These are phyloP conservation scores for Potamarius usumacintae DNA, from an alignment of 2,113 vertebrate species.

Conservation along the genomic window DNA sequence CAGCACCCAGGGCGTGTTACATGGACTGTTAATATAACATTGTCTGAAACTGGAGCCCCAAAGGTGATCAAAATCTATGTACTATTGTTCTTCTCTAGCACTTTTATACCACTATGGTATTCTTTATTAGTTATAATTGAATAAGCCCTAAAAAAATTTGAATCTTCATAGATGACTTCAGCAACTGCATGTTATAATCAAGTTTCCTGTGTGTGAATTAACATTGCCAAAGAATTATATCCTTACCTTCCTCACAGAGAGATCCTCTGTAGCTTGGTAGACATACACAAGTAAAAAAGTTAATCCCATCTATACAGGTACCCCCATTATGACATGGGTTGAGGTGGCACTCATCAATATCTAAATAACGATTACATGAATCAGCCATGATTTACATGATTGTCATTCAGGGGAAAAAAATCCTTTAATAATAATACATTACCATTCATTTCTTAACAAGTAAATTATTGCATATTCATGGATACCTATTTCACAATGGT, in stretches of 20 bases:
- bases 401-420: not conserved
- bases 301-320: slow-evolving; percentile 86
- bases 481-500: slow-evolving; percentile 88
- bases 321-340: slow-evolving; percentile 94
- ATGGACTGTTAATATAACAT: not conserved
- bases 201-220: not conserved
- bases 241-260: slow-evolving; percentile 90
- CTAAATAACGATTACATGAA: slow-evolving; percentile 66
- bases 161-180: not conserved
- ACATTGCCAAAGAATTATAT: not conserved
- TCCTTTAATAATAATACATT: not conserved
- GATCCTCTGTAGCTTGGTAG: slow-evolving; percentile 89
- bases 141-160: not conserved
- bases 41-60: not conserved
- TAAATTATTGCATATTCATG: not conserved
- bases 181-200: not conserved
- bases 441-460: not conserved
- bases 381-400: not conserved
- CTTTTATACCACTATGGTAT: slow-evolving; percentile 7
- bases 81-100: not conserved
- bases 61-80: not conserved
- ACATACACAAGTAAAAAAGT: slow-evolving; percentile 86
- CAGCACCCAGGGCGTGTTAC: slow-evolving; percentile 51
- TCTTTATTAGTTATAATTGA: not conserved
- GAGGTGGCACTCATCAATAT: slow-evolving; percentile 92